A percentile compares a stretch with the other conserved stretches of the same genome.
These are phyloP conservation scores for Amblyraja radiata DNA, from an alignment of 2,797 vertebrate genomes.

Conservation along the genomic window DNA sequence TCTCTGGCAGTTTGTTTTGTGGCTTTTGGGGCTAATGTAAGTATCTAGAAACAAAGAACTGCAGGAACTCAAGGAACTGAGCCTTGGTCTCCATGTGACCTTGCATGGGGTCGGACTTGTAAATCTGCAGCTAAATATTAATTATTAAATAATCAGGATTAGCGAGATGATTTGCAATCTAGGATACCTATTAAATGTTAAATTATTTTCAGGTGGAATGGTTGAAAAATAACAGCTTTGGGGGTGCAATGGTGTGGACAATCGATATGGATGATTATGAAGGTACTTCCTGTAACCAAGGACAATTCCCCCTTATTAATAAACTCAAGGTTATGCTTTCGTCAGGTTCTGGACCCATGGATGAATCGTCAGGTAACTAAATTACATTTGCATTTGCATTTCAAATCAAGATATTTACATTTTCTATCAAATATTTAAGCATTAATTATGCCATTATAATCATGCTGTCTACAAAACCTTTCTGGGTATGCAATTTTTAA, in stretches of 20 bases:
- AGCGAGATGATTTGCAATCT: neutral
- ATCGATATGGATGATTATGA: constrained; percentile 67
- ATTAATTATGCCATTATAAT: no score
- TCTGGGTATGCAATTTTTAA: no score
- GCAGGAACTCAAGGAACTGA: no score
- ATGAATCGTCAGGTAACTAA: neutral
- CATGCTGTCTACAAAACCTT: no score
- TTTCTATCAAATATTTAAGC: no score
- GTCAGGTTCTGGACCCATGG: neutral
- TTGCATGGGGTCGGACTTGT: neutral
- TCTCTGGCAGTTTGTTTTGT: neutral
- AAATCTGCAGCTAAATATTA: neutral
- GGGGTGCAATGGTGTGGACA: constrained; percentile 52
- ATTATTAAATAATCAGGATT: neutral
- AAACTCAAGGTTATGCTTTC: constrained; percentile 52
- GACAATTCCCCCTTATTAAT: constrained; percentile 59
- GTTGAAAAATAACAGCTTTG: constrained; percentile 51
- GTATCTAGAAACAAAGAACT: neutral
- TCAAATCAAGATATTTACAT: neutral
- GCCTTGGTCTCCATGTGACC: neutral
- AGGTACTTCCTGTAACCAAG: constrained; percentile 55
- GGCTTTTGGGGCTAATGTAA: neutral
- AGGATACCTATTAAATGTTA: neutral
- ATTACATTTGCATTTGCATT: neutral
- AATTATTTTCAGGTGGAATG: constrained; percentile 52